A percentile compares a stretch with the other conserved stretches of the same genome.
These are phyloP conservation scores for Stichodactyla mertensii DNA, from an alignment of 64 coral and sea anemone species.

Conservation along the genomic window DNA sequence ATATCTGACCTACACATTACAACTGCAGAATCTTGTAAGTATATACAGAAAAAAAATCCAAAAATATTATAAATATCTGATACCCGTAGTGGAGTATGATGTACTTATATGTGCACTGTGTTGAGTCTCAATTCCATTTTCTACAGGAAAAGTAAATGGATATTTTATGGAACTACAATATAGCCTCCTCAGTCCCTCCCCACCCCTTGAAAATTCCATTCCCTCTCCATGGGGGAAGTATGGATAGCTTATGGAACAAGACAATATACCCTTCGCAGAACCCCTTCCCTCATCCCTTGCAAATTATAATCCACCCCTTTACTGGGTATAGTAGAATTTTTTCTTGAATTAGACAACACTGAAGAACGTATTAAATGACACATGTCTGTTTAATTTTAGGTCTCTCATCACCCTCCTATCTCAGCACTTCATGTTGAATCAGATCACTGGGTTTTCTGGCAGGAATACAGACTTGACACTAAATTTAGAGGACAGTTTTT, in stretches of 20 bases:
- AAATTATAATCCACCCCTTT: too few relatives aligned
- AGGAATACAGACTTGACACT: constrained; percentile 91
- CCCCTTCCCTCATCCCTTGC: neutral
- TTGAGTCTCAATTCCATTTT: neutral
- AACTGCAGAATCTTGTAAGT: too few relatives aligned
- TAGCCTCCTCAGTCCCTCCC: neutral
- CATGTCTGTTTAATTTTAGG: constrained; percentile 13
- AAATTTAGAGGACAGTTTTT: constrained; percentile 99
- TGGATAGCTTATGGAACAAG: neutral
- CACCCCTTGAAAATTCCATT: neutral
- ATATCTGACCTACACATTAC: too few relatives aligned
- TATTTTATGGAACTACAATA: too few relatives aligned
- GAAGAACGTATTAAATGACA: too few relatives aligned
- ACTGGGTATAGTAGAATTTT: neutral
- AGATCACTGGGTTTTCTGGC: constrained; percentile 96
- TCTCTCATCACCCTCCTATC: constrained; percentile 97
- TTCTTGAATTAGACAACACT: neutral
- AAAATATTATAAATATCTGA: too few relatives aligned
- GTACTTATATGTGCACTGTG: too few relatives aligned
- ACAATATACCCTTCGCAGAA: neutral
- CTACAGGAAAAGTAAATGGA: too few relatives aligned
- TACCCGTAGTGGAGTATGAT: too few relatives aligned
- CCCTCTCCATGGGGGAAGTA: neutral
- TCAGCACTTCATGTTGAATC: constrained; percentile 98
- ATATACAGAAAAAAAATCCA: too few relatives aligned